These are phyloP conservation scores for Coenonympha glycerion DNA, from an alignment of 2,888 invertebrate genomes.

Conservation along the genomic window DNA sequence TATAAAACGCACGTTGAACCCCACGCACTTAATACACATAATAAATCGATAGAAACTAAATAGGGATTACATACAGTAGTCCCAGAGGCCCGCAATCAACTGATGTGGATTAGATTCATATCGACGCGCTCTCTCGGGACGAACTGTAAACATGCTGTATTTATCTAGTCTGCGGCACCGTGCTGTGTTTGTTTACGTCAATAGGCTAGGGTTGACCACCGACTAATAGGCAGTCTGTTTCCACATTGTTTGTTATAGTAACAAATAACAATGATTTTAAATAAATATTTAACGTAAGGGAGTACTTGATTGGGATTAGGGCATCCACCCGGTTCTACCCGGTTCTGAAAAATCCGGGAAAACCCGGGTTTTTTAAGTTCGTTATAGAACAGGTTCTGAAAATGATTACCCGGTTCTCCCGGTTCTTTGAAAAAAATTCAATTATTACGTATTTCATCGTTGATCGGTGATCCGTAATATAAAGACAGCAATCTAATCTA, in stretches of 20 bases:
- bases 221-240: neutral
- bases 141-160: slow-evolving; percentile 15
- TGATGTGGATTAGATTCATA: slow-evolving; percentile 37
- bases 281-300: too few relatives aligned
- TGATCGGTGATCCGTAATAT: too few relatives aligned
- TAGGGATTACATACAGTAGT: slow-evolving; percentile 31
- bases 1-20: neutral
- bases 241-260: neutral
- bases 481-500: too few relatives aligned
- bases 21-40: slow-evolving; percentile 2
- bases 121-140: slow-evolving; percentile 17
- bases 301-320: too few relatives aligned
- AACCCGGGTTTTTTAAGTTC: too few relatives aligned
- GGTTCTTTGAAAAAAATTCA: too few relatives aligned
- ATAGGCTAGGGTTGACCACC: neutral
- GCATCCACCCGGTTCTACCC: too few relatives aligned
- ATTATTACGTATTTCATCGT: too few relatives aligned
- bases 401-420: too few relatives aligned
- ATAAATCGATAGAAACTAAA: slow-evolving; percentile 35
- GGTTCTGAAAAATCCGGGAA: too few relatives aligned
- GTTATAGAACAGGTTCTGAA: too few relatives aligned
- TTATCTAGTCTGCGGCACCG: slow-evolving; percentile 9
- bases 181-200: slow-evolving; percentile 3
- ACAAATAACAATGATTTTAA: neutral
- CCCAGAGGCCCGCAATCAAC: slow-evolving; percentile 37